Percentiles rank a stretch among this genome's conserved stretches.
These are phyloP conservation scores for Catharus fuscescens DNA, from an alignment of 2,113 vertebrate genomes.

Conservation along the genomic window DNA sequence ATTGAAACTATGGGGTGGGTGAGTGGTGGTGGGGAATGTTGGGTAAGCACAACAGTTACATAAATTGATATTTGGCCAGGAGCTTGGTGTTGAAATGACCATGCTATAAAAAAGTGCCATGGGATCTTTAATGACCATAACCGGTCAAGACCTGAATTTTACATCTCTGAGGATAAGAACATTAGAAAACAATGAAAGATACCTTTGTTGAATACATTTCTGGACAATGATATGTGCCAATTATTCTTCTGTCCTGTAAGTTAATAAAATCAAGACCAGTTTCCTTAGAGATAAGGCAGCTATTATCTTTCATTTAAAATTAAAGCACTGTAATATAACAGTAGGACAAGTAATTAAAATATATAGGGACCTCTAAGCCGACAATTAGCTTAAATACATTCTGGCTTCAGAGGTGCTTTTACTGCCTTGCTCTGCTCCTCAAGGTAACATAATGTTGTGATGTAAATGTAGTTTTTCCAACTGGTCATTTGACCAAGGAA, in stretches of 20 bases:
- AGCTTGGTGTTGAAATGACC: slow-evolving; percentile 35
- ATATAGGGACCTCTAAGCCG: slow-evolving; percentile 62
- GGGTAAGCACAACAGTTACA: slow-evolving; percentile 49
- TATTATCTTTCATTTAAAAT: slow-evolving; percentile 71
- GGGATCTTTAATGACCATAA: slow-evolving; percentile 65
- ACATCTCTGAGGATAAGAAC: slow-evolving; percentile 65
- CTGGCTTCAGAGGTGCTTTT: slow-evolving; percentile 55
- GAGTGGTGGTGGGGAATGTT: slow-evolving; percentile 60
- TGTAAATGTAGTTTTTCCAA: slow-evolving; percentile 58
- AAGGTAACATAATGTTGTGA: slow-evolving; percentile 59
- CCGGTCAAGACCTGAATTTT: slow-evolving; percentile 39
- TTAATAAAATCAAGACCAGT: slow-evolving; percentile 78
- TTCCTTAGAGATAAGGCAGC: slow-evolving; percentile 76
- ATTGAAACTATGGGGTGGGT: slow-evolving; percentile 68
- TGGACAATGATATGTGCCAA: slow-evolving; percentile 79
- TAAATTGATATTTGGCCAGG: slow-evolving; percentile 48
- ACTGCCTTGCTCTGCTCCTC: slow-evolving; percentile 67
- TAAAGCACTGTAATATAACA: slow-evolving; percentile 66
- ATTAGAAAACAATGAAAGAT: slow-evolving; percentile 76
- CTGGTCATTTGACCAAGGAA: slow-evolving; percentile 66
- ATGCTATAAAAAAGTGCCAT: slow-evolving; percentile 63
- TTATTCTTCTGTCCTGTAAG: slow-evolving; percentile 79
- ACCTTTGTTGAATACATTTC: slow-evolving; percentile 79
- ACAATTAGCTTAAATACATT: slow-evolving; percentile 7
- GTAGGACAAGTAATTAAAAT: slow-evolving; percentile 58